These are phyloP conservation scores for Bombylius major DNA, from an alignment of 2,888 invertebrate species.

Conservation along the genomic window DNA sequence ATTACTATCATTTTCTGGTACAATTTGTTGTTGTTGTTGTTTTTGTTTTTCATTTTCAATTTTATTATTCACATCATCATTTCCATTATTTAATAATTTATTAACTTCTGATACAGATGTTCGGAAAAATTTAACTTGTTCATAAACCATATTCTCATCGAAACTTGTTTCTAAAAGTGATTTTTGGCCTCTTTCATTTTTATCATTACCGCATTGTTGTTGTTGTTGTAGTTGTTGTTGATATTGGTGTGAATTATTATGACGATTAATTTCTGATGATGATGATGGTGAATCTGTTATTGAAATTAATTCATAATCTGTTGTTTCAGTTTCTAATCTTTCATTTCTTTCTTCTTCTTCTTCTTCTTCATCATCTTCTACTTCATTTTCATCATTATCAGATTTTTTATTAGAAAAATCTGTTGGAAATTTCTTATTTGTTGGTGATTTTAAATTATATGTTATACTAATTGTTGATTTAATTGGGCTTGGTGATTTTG, in stretches of 20 bases:
- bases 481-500: conserved; percentile 44
- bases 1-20: conserved; percentile 5
- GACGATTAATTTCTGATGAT: too few species aligned
- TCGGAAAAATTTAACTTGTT: conserved; percentile 62
- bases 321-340: too few species aligned
- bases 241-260: too few species aligned
- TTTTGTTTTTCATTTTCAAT: conserved; percentile 2
- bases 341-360: too few species aligned
- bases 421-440: conserved; percentile 24
- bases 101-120: conserved; percentile 65
- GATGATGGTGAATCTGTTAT: neutral
- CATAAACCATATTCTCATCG: conserved; percentile 48
- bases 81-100: conserved; percentile 37
- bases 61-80: conserved; percentile 4
- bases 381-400: neutral
- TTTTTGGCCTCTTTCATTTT: conserved; percentile 10
- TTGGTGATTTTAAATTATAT: conserved; percentile 48
- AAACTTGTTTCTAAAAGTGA: conserved; percentile 45
- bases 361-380: neutral
- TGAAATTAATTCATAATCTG: conserved; percentile 24
- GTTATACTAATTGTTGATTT: conserved; percentile 62
- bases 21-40: conserved; percentile 3
- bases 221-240: too few species aligned
- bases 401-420: conserved; percentile 38
- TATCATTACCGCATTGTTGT: neutral